Conservation (phyloP, 2,888 invertebrate species). For the Desoria tigrina region DNA sequence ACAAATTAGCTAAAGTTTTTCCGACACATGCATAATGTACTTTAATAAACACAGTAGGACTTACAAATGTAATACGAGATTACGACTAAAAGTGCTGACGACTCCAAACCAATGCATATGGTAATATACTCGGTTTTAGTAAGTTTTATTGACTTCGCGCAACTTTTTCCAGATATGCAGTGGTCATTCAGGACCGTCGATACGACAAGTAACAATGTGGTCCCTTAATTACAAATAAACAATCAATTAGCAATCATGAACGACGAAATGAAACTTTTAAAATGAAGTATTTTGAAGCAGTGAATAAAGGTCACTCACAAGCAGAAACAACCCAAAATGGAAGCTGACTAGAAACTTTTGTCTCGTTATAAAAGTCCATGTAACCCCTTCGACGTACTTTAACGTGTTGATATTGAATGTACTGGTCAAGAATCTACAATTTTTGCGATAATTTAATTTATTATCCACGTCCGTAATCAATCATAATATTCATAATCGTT, state of each 20-base stretch:
- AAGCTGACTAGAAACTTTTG: conserved; percentile 63
- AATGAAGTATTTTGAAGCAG: background rate
- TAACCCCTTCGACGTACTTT: conserved; percentile 67
- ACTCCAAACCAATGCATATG: conserved; percentile 61
- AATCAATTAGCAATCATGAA: too few species aligned
- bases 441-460: too few species aligned
- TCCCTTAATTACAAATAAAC: conserved; percentile 57
- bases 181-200: conserved; percentile 51
- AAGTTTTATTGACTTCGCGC: conserved; percentile 59
- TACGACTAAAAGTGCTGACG: conserved; percentile 60
- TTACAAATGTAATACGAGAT: conserved; percentile 63
- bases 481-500: background rate
- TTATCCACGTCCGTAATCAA: too few species aligned
- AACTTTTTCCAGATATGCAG: conserved; percentile 62
- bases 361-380: conserved; percentile 68
- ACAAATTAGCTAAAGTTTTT: background rate
- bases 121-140: conserved; percentile 66
- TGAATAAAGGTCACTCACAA: conserved; percentile 44
- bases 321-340: conserved; percentile 66
- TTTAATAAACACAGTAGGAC: conserved; percentile 38
- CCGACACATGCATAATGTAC: conserved; percentile 2
- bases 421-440: conserved; percentile 63
- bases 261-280: conserved; percentile 6
- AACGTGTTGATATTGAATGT: conserved; percentile 65
- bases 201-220: conserved; percentile 62